Percentiles rank a stretch among this genome's conserved stretches.
phyloP scores from a whole-genome alignment of 2,888 invertebrate species.

The Campoplex nolae region DNA sequence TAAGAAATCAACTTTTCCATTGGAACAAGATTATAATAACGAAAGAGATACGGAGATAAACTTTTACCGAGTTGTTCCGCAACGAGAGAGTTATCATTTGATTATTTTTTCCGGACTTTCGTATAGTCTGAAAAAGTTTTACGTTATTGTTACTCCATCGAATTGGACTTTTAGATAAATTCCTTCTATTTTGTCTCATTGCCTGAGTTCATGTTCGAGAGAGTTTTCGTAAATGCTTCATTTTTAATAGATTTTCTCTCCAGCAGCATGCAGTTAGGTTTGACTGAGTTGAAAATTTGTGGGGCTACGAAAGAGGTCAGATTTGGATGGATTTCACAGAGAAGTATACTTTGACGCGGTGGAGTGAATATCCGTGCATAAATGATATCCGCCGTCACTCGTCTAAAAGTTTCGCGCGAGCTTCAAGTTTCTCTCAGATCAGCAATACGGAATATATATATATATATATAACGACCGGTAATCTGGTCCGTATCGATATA shows the following conservation, averaged over 20 bases:
- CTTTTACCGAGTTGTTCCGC: background rate
- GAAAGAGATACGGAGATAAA: background rate
- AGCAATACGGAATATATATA: background rate
- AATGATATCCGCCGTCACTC: background rate
- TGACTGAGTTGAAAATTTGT: background rate
- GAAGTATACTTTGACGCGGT: background rate
- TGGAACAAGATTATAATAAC: background rate
- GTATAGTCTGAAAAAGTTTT: background rate
- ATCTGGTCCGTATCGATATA: slow-evolving; percentile 8
- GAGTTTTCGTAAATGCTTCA: background rate
- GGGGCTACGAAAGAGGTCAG: background rate
- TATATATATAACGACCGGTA: background rate
- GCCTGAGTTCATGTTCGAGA: background rate
- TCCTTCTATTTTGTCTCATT: background rate
- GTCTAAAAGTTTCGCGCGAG: slow-evolving; percentile 18
- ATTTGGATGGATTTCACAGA: background rate
- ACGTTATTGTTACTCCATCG: background rate
- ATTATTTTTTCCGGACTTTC: too few relatives aligned
- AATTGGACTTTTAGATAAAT: background rate
- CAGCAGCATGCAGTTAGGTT: background rate
- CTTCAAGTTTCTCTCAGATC: slow-evolving; percentile 41
- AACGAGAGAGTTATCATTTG: background rate
- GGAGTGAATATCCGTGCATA: background rate
- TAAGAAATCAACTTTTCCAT: background rate
- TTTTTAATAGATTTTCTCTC: background rate